phyloP scores from a whole-genome alignment of 2,888 invertebrate genomes.

The Invenusta paracnida region DNA sequence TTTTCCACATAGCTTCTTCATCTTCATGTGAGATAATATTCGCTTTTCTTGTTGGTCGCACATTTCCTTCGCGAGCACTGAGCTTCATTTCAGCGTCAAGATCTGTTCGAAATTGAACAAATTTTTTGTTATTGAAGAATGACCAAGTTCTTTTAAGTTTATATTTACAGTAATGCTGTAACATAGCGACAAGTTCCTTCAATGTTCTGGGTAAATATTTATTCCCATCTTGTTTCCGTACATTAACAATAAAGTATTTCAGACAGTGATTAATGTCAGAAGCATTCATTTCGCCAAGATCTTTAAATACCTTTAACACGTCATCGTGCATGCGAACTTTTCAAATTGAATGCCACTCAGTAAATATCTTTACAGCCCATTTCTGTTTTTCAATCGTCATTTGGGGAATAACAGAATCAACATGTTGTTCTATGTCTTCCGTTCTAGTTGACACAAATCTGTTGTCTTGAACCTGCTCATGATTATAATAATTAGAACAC shows the following conservation, averaged over 20 bases:
- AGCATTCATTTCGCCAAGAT: conserved; percentile 23
- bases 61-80: conserved; percentile 25
- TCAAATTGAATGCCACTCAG: background rate
- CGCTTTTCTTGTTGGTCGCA: background rate
- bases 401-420: background rate
- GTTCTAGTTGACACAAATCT: background rate
- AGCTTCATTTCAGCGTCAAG: background rate
- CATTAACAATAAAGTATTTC: conserved; percentile 12
- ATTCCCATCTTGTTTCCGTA: conserved; percentile 9
- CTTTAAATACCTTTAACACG: conserved; percentile 8
- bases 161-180: conserved; percentile 8
- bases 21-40: background rate
- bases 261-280: background rate
- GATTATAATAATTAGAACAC: background rate
- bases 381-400: background rate
- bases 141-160: background rate
- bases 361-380: conserved; percentile 20
- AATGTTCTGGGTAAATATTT: background rate
- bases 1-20: conserved; percentile 3
- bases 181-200: conserved; percentile 24
- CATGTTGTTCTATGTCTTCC: background rate
- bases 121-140: background rate
- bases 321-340: background rate
- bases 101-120: background rate
- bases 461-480: background rate